These are phyloP conservation scores for Halcyon senegalensis DNA, from an alignment of 2,113 vertebrate species.

Conservation along the genomic window DNA sequence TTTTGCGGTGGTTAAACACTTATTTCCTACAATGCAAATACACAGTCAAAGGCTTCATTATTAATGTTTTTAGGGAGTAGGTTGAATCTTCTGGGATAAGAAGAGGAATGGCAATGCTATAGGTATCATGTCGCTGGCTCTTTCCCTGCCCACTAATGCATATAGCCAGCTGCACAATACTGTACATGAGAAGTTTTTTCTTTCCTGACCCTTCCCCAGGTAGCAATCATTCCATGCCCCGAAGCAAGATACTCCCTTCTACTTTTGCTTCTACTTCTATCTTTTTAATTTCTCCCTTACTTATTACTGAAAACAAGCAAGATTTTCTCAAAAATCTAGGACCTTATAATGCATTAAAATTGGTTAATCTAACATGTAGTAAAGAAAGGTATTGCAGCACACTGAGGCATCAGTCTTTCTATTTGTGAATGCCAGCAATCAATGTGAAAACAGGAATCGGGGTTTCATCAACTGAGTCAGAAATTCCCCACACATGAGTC, in stretches of 20 bases:
- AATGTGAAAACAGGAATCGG: rapidly evolving
- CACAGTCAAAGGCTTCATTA: background rate
- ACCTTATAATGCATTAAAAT: background rate
- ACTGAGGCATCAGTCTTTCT: background rate
- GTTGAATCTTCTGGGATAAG: background rate
- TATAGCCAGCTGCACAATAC: background rate
- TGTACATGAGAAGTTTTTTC: background rate
- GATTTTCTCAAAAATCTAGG: background rate
- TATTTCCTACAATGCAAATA: background rate
- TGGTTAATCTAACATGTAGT: background rate
- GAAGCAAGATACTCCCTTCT: background rate
- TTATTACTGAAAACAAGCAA: background rate
- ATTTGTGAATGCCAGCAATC: background rate
- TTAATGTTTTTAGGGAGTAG: background rate
- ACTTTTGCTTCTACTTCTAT: background rate
- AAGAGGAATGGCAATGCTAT: background rate
- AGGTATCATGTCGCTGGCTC: background rate
- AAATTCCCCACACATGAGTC: background rate
- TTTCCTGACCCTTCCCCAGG: background rate
- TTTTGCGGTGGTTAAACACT: background rate
- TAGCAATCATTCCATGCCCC: background rate
- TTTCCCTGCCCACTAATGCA: background rate
- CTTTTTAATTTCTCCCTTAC: background rate
- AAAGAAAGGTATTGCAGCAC: background rate
- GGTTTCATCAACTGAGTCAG: background rate